Evolutionary conservation across 1,140 invertebrate genomes (phyloP).

Genomic region (Plutomurus gul): DNA sequence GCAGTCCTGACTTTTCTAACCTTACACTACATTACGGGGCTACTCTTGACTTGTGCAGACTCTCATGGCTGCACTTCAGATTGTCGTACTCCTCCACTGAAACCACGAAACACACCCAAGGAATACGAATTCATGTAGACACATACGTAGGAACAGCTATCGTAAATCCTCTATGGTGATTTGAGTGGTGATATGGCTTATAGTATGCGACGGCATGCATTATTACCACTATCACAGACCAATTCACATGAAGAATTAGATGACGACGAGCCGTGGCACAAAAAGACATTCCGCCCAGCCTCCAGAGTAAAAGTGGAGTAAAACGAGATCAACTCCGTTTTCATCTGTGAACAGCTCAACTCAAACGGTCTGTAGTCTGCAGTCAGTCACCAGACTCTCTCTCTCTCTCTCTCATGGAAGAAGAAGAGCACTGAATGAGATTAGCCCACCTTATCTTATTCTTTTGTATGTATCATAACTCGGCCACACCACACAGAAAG

Average conservation of each 20-base stretch:
- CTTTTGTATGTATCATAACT: background rate
- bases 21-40: too few relatives aligned
- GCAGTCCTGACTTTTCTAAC: too few relatives aligned
- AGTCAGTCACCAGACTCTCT: too few relatives aligned
- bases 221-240: background rate
- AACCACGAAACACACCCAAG: background rate
- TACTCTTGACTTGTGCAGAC: too few relatives aligned
- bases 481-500: slow-evolving; percentile 3
- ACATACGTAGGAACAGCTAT: background rate
- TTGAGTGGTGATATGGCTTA: background rate
- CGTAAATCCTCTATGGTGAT: background rate
- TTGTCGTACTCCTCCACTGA: too few relatives aligned
- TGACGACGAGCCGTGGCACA: background rate
- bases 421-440: slow-evolving; percentile 11
- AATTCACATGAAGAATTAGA: background rate
- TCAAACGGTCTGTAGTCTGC: background rate
- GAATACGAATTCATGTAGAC: too few relatives aligned
- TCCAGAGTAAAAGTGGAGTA: slow-evolving; percentile 5
- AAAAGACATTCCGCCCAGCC: background rate
- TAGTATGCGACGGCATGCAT: background rate
- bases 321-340: background rate
- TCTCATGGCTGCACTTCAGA: too few relatives aligned
- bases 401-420: too few relatives aligned
- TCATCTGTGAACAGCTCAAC: background rate
- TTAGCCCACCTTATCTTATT: slow-evolving; percentile 10